Conservation (phyloP, 1,140 invertebrate species). For the Whitmania pigra region DNA sequence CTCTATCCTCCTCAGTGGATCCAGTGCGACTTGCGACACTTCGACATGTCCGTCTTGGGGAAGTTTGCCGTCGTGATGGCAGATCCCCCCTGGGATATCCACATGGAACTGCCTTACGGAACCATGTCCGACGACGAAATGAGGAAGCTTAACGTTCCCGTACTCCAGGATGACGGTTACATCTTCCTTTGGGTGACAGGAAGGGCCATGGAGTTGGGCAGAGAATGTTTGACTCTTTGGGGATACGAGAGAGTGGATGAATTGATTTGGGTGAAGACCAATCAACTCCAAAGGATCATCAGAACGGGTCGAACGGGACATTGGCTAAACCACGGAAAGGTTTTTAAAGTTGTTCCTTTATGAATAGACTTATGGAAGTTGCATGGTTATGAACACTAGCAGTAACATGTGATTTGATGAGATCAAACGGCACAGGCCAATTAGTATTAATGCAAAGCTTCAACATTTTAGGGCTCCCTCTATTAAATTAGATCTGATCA, state of each 20-base stretch:
- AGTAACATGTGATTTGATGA: too few species aligned
- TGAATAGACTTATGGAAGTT: too few species aligned
- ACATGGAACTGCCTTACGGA: constrained; percentile 96
- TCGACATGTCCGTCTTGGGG: constrained; percentile 88
- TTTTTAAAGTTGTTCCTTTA: too few species aligned
- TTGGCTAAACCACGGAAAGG: constrained; percentile 94
- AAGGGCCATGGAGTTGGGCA: constrained; percentile 84
- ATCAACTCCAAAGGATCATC: constrained; percentile 91
- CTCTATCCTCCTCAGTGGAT: constrained; percentile 84
- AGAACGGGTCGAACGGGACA: constrained; percentile 88
- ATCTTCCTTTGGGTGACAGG: constrained; percentile 97
- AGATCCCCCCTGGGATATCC: constrained; percentile 95
- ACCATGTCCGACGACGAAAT: constrained; percentile 98
- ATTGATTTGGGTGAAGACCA: constrained; percentile 97
- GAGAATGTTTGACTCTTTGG: constrained; percentile 41
- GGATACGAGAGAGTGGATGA: constrained; percentile 86
- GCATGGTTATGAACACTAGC: too few species aligned
- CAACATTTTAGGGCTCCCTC: too few species aligned
- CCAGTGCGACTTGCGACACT: constrained; percentile 82
- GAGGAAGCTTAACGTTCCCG: constrained; percentile 76
- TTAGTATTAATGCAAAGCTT: too few species aligned
- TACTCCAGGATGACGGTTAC: constrained; percentile 84
- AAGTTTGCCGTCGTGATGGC: constrained; percentile 45
- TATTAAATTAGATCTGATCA: too few species aligned
- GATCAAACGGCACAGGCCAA: too few species aligned